phyloP scores from a whole-genome alignment of 2,113 vertebrate genomes.

The Lonchura striata region DNA sequence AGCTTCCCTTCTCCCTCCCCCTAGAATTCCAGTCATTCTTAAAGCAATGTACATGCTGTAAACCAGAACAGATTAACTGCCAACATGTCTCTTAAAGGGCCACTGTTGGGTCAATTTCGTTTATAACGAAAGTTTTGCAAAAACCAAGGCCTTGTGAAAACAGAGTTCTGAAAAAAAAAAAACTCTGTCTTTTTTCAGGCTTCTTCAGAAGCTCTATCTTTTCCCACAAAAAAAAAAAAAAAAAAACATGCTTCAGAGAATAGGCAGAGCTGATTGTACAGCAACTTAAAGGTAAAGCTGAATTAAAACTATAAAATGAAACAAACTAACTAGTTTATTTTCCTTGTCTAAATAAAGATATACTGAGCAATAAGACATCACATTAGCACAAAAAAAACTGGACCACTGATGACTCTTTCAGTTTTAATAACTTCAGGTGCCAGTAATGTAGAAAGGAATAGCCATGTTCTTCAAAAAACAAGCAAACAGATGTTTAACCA shows the following conservation, averaged over 20 bases:
- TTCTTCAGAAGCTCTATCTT: neutral
- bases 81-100: constrained; percentile 70
- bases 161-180: neutral
- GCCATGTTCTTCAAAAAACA: neutral
- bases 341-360: neutral
- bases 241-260: neutral
- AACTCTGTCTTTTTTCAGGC: neutral
- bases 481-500: neutral
- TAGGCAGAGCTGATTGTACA: neutral
- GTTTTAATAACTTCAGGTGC: neutral
- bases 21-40: constrained; percentile 79
- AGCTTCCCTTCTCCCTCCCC: constrained; percentile 65
- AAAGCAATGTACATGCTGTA: constrained; percentile 64
- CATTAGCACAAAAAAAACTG: neutral
- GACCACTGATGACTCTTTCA: neutral
- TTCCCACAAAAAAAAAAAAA: neutral
- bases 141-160: constrained; percentile 17
- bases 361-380: neutral
- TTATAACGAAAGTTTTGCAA: neutral
- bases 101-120: constrained; percentile 38
- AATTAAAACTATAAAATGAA: neutral
- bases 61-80: constrained; percentile 75
- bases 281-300: neutral
- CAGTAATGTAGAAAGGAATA: neutral
- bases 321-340: neutral